These are phyloP conservation scores for Allolobophora icterica DNA, from an alignment of 2,888 invertebrate genomes.

Conservation along the genomic window DNA sequence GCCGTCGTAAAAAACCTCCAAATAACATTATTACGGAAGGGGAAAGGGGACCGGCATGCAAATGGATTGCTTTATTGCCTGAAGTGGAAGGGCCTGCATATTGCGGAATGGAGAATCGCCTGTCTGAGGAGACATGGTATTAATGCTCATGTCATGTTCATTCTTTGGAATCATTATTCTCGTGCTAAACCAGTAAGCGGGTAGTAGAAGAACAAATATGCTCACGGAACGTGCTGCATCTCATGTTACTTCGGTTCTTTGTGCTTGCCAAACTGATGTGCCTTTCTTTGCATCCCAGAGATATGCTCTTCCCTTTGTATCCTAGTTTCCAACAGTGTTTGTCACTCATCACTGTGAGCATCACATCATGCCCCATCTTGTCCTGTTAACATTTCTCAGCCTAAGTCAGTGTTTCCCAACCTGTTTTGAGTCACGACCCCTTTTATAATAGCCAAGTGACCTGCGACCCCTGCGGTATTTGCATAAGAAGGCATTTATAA, in stretches of 20 bases:
- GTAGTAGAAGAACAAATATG: not conserved
- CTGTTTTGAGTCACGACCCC: too few species aligned
- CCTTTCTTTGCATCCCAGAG: not conserved
- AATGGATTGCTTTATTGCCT: not conserved
- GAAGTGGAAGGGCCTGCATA: not conserved
- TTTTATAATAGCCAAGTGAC: too few species aligned
- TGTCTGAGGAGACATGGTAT: not conserved
- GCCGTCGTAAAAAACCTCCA: not conserved
- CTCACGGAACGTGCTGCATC: not conserved
- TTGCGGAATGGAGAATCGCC: not conserved
- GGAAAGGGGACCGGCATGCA: not conserved
- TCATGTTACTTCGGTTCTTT: not conserved
- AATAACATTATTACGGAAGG: constrained; percentile 4
- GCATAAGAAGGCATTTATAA: too few species aligned
- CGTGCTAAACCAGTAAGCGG: not conserved
- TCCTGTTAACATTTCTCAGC: not conserved
- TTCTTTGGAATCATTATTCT: not conserved
- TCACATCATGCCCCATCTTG: not conserved
- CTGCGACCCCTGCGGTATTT: too few species aligned
- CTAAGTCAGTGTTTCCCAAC: too few species aligned
- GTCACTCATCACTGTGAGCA: not conserved
- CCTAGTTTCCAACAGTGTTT: not conserved
- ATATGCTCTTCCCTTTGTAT: not conserved
- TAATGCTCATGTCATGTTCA: not conserved
- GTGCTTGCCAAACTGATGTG: not conserved